Conservation (phyloP, 2,113 vertebrate genomes). For the Peromyscus polionotus region DNA sequence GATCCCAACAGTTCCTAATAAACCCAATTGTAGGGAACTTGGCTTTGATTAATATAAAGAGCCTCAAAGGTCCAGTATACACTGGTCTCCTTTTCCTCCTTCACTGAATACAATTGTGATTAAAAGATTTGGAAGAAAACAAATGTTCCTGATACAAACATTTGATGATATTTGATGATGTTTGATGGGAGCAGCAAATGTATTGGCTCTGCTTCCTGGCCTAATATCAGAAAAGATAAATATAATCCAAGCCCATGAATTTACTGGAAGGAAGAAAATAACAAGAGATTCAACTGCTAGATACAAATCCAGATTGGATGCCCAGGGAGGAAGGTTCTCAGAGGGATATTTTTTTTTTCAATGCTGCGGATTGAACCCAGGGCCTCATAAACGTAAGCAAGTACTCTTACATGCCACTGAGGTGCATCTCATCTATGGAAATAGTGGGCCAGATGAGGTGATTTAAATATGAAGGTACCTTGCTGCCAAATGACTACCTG, state of each 20-base stretch:
- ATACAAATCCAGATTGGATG: background rate
- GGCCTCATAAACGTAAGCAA: background rate
- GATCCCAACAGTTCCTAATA: constrained; percentile 7
- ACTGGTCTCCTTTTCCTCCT: background rate
- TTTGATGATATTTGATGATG: constrained; percentile 46
- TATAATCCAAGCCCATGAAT: constrained; percentile 10
- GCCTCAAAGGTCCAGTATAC: background rate
- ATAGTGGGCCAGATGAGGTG: background rate
- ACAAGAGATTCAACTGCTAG: background rate
- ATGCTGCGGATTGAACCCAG: background rate
- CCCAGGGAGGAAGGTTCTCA: background rate
- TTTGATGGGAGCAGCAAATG: constrained; percentile 48
- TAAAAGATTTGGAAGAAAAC: constrained; percentile 59
- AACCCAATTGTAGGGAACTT: constrained; percentile 2
- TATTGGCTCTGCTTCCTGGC: background rate
- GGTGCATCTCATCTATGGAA: background rate
- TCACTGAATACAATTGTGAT: background rate
- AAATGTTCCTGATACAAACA: constrained; percentile 39
- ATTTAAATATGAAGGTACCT: background rate
- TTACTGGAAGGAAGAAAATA: constrained; percentile 23
- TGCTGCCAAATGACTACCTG: background rate
- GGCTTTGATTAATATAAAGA: constrained; percentile 54
- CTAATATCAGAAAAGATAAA: constrained; percentile 11
- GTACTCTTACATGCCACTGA: background rate
- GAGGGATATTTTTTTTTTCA: background rate